Base-by-base conservation (phyloP, 1,140 invertebrate genomes). In the Drosophila ficusphila region DNA sequence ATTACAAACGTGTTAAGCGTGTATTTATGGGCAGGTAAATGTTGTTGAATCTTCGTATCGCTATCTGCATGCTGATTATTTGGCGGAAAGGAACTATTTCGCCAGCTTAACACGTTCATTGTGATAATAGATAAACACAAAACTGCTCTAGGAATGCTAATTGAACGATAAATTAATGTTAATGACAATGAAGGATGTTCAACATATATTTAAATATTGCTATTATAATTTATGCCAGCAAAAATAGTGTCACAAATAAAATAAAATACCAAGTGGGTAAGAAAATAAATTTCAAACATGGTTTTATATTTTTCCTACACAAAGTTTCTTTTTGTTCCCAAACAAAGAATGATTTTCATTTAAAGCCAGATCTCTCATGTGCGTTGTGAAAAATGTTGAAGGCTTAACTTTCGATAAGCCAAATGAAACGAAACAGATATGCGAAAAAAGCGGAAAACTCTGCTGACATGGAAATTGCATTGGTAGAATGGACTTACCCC, bases 391-490 rank as follows among this genome's bases (percentile, higher is more conserved):
- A 67, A 49, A 39, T 25, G 44, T 36, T 41, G 27, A 67, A 23
- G 25, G 44, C 34, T 16, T 3, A 25, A 51, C 61, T 27, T 52
- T 67, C 64, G 64, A 67, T 68, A 52, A 68, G 64, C 64, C 46
- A 41, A 31, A 51, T 42, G 42, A 42, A 67, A 68, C 16, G 39
- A 25, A 31, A 23, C 41, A 48, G 33, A 19, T 41, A 19, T 41
- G 34, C 27, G n/a, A 9, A 68, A 60, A 49, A 27, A 27, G 12
- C 36, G 21, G 29, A 68, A 44, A 60, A 31, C 18, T 29, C 29
- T 6, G 2, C 56, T 33, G 67, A 72, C 56, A 72, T 61, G 56
- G 33, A 61, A 72, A 61, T 39, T 52, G 54, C 54, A 72, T 72
- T 71, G 46, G 27, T 42, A 29, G 27, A 48, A 69, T 57, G 41